Evolutionary conservation across 2,797 vertebrate species (phyloP), one percentile per base, ranked within the genome.

Genomic region (Aldrovandia affinis): DNA sequence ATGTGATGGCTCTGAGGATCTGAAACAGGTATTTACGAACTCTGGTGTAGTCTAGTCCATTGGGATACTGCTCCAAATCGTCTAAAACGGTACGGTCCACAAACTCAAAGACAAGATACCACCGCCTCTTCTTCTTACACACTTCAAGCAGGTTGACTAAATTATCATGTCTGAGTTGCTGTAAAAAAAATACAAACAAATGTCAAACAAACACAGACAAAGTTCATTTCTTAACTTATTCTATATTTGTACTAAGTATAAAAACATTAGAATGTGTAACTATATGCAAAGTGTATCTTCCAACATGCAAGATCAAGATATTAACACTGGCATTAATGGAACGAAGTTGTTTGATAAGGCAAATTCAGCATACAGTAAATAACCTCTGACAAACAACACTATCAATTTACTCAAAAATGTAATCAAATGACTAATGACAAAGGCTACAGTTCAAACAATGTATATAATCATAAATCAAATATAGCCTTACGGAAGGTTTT

Each of bases 31-130:
- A 95, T 70, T 93, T 96, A 15, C 93, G 92, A 83, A 95, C 92
- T 81, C 91, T 92, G 83, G 87, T 88, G 14, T 91, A 93, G 81
- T 97, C 96, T 81, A 98, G 89, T 1, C 97, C 97, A 0, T 84
- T 92, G 0, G 95, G 95, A 87, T 94, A 95, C 0, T 95, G 95
- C 83, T 98, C 96, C 22, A 98, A 92, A 83, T 98, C 96, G 0
- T 97, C 94, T n/a, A 98, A 95, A 57, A 98, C 91, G 0, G 96
- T 98, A 81, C 95, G 96, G 86, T 98, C 97, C 87, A 98, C 96
- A 87, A 97, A 98, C 88, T 98, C 97, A 88, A 98, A 98, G 61
- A 98, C 97, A 84, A 98, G 92, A n/a, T 97, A 97, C 96, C 96
- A 97, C 25, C 95, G 91, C 33, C 96, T 96, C 39, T 96, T 97